phyloP scores from a whole-genome alignment of 2,888 invertebrate genomes.

The Allygus modestus region DNA sequence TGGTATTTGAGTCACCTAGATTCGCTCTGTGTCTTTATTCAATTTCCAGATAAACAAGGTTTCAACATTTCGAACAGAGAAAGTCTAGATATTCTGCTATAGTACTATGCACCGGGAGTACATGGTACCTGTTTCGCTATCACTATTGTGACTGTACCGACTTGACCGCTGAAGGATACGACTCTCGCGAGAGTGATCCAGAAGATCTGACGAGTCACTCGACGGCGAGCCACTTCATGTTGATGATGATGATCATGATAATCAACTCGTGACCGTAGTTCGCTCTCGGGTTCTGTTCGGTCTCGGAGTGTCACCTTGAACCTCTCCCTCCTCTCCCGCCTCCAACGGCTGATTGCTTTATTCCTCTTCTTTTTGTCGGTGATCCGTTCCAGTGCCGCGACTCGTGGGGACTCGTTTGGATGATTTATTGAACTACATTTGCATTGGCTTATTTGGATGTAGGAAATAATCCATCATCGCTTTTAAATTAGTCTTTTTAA shows the following conservation, averaged over 20 bases:
- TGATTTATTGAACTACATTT: constrained; percentile 45
- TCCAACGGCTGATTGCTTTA: constrained; percentile 39
- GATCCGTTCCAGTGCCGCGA: constrained; percentile 29
- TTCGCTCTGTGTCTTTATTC: too few relatives aligned
- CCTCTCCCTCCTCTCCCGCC: not conserved
- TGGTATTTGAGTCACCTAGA: too few relatives aligned
- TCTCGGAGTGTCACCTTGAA: constrained; percentile 29
- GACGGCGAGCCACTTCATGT: not conserved
- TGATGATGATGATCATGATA: constrained; percentile 5
- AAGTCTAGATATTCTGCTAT: too few relatives aligned
- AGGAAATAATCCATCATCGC: constrained; percentile 30
- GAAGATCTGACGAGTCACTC: not conserved
- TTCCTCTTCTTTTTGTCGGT: constrained; percentile 38
- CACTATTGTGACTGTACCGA: too few relatives aligned
- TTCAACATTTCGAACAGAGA: too few relatives aligned
- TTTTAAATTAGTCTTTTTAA: constrained; percentile 32
- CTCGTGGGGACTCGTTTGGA: constrained; percentile 14
- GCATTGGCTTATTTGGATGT: constrained; percentile 43
- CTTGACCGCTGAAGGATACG: too few relatives aligned
- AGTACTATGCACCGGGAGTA: too few relatives aligned
- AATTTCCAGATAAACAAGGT: too few relatives aligned
- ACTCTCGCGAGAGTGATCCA: not conserved
- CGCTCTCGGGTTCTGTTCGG: not conserved
- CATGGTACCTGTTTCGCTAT: too few relatives aligned
- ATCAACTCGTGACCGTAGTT: constrained; percentile 21